Percentiles rank a stretch among this genome's conserved stretches.
These are phyloP conservation scores for Gallinago undulata DNA, from an alignment of 2,113 vertebrate genomes.

Conservation along the genomic window DNA sequence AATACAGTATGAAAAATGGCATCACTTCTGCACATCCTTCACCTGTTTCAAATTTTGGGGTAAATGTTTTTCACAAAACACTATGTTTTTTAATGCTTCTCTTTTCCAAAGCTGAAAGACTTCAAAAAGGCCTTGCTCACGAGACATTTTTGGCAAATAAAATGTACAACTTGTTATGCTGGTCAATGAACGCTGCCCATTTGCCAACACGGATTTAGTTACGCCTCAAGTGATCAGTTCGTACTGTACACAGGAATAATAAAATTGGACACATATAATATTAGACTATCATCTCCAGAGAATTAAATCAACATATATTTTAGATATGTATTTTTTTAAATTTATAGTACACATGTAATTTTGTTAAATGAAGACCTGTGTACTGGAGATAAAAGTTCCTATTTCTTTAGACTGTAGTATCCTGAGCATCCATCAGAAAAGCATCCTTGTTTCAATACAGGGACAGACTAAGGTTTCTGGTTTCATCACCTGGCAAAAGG, in stretches of 20 bases:
- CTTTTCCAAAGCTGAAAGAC: not conserved
- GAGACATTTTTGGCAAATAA: not conserved
- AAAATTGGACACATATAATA: not conserved
- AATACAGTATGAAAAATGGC: not conserved
- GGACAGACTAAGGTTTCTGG: not conserved
- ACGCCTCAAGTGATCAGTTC: not conserved
- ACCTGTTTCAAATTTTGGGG: not conserved
- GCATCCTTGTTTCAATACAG: not conserved
- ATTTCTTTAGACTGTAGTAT: not conserved
- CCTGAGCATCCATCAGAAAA: not conserved
- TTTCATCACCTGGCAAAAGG: not conserved
- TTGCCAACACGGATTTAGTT: slow-evolving; percentile 16
- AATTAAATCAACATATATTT: not conserved
- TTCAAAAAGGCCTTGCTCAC: not conserved
- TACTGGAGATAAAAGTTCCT: not conserved
- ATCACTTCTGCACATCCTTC: not conserved
- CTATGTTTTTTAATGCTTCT: not conserved
- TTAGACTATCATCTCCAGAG: not conserved
- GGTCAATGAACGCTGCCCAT: not conserved
- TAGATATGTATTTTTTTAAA: not conserved
- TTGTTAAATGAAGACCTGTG: not conserved
- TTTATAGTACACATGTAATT: not conserved
- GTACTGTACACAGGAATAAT: not conserved
- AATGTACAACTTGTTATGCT: not conserved
- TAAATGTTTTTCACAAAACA: not conserved